These are phyloP conservation scores for Trichosurus vulpecula DNA, from an alignment of 2,797 vertebrate species.

Conservation along the genomic window DNA sequence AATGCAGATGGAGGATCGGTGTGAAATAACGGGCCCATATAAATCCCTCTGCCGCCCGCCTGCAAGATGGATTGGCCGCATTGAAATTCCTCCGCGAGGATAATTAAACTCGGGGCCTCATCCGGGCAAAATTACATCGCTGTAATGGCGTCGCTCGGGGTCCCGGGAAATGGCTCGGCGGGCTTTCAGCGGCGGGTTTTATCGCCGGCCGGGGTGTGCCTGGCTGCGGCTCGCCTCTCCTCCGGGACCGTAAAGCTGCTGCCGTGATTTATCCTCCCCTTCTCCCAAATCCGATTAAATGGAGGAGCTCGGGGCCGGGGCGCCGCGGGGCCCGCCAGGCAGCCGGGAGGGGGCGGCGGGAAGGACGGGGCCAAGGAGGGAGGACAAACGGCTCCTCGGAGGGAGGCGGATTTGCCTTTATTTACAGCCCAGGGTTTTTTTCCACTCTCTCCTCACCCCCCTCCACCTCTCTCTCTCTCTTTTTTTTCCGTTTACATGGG, in stretches of 20 bases:
- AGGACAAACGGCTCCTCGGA: conserved; percentile 79
- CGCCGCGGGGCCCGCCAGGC: conserved; percentile 73
- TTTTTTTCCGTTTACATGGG: conserved; percentile 60
- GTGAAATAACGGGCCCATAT: conserved; percentile 85
- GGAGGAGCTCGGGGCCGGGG: conserved; percentile 79
- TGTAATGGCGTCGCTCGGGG: conserved; percentile 79
- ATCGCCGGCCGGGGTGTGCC: conserved; percentile 81
- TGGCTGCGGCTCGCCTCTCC: conserved; percentile 80
- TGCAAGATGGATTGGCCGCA: conserved; percentile 84
- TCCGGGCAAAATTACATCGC: conserved; percentile 82
- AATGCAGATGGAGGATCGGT: conserved; percentile 84
- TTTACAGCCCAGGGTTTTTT: conserved; percentile 75
- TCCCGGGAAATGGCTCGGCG: conserved; percentile 80
- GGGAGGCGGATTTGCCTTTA: conserved; percentile 78
- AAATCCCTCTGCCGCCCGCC: conserved; percentile 83
- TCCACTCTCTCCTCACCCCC: neutral
- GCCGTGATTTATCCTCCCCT: conserved; percentile 81
- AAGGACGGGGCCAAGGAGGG: conserved; percentile 77
- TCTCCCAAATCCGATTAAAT: conserved; percentile 82
- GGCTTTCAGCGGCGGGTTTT: conserved; percentile 80
- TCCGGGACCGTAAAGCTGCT: conserved; percentile 81
- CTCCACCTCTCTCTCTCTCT: too few relatives aligned
- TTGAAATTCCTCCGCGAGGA: conserved; percentile 84
- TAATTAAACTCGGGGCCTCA: conserved; percentile 81
- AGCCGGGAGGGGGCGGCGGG: conserved; percentile 75